phyloP scores from a whole-genome alignment of 2,113 vertebrate species.

The Labeo rohita region DNA sequence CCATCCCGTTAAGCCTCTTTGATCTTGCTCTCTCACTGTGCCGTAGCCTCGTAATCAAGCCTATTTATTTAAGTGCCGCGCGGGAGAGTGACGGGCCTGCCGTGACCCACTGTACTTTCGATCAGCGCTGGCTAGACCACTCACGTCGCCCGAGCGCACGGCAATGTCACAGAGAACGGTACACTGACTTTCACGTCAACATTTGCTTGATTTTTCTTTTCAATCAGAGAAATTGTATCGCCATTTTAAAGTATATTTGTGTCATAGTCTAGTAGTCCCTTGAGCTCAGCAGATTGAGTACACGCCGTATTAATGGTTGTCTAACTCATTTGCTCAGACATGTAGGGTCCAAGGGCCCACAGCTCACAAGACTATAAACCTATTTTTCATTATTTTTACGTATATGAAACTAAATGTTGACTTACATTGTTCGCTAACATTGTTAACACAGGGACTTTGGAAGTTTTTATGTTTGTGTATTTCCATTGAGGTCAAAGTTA shows the following conservation, averaged over 20 bases:
- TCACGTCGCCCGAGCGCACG: not conserved
- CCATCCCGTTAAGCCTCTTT: slow-evolving; percentile 23
- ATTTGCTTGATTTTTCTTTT: slow-evolving; percentile 11
- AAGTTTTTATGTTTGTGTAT: not conserved
- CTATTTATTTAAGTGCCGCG: slow-evolving; percentile 26
- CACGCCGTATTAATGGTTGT: not conserved
- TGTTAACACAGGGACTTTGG: not conserved
- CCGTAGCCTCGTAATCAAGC: not conserved
- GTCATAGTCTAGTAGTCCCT: not conserved
- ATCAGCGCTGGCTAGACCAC: not conserved
- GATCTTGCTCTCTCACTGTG: not conserved
- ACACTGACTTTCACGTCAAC: not conserved
- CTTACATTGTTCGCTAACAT: not conserved
- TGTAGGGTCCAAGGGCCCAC: not conserved
- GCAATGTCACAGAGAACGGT: not conserved
- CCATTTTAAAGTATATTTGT: not conserved
- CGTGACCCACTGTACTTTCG: slow-evolving; percentile 23
- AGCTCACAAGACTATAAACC: not conserved
- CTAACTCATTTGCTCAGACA: not conserved
- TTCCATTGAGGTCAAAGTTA: not conserved
- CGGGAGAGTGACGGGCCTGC: not conserved
- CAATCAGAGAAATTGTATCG: not conserved
- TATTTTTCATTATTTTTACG: not conserved
- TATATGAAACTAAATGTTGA: slow-evolving; percentile 3
- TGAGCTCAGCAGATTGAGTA: not conserved